A percentile compares a stretch with the other conserved stretches of the same genome.
phyloP scores from a whole-genome alignment of 2,888 invertebrate genomes.

The Eledona agricola region DNA sequence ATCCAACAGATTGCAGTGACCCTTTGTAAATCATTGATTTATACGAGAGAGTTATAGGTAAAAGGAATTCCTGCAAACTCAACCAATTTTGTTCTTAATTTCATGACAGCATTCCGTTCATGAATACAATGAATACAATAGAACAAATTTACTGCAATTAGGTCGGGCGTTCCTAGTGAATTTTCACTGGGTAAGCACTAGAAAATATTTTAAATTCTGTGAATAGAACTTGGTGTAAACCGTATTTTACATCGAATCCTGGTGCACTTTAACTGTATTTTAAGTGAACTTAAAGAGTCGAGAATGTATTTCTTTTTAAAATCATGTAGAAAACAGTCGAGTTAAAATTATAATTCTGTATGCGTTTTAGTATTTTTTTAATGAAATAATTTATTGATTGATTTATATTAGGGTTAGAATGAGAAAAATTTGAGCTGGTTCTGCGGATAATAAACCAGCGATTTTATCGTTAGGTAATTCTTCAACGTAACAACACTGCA shows the following conservation, averaged over 20 bases:
- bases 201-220: too few species aligned
- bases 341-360: too few species aligned
- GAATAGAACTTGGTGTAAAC: neutral
- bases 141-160: constrained; percentile 6
- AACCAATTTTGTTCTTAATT: neutral
- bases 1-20: too few species aligned
- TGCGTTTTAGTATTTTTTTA: too few species aligned
- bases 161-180: constrained; percentile 17
- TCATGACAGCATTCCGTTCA: neutral
- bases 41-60: neutral
- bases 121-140: constrained; percentile 1
- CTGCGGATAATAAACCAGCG: constrained; percentile 18
- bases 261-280: too few species aligned
- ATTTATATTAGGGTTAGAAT: constrained; percentile 4
- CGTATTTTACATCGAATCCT: constrained; percentile 1
- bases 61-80: neutral
- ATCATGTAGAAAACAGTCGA: too few species aligned
- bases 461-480: constrained; percentile 26
- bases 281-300: too few species aligned
- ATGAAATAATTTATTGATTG: too few species aligned
- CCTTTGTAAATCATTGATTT: too few species aligned
- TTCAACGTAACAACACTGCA: constrained; percentile 18
- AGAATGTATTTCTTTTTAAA: too few species aligned
- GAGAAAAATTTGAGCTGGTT: constrained; percentile 7
- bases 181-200: constrained; percentile 11